Evolutionary conservation across 2,888 invertebrate genomes (phyloP).

Genomic region (Ypsolopha scabrella): DNA sequence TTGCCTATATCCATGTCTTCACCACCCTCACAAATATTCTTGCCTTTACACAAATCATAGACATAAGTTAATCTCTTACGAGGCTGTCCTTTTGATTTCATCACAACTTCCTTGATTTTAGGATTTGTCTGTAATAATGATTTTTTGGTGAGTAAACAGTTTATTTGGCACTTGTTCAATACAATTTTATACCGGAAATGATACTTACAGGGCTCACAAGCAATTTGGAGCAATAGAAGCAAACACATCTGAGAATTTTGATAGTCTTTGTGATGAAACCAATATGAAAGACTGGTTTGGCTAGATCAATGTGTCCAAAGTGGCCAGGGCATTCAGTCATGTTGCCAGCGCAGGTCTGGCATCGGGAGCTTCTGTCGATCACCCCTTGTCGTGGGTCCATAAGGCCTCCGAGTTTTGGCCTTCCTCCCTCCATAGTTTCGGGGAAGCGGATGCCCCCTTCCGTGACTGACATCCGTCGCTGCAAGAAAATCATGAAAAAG

Average conservation of each 20-base stretch:
- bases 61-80: conserved; percentile 94
- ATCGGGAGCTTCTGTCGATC: conserved; percentile 92
- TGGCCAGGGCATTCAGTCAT: conserved; percentile 99
- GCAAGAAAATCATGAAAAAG: conserved; percentile 26
- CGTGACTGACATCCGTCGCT: conserved; percentile 98
- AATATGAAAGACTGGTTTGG: conserved; percentile 98
- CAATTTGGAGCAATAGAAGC: conserved; percentile 98
- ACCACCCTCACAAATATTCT: conserved; percentile 98
- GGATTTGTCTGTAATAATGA: conserved; percentile 78
- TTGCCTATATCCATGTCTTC: conserved; percentile 96
- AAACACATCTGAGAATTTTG: conserved; percentile 97
- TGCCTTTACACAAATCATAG: conserved; percentile 98
- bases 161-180: not conserved
- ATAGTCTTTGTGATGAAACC: conserved; percentile 98
- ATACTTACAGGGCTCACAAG: conserved; percentile 91
- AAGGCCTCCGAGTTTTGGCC: conserved; percentile 96
- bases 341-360: conserved; percentile 97
- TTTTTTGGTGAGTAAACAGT: not conserved
- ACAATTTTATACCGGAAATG: conserved; percentile 8
- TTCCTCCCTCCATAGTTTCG: conserved; percentile 98
- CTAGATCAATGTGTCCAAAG: conserved; percentile 98
- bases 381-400: conserved; percentile 99
- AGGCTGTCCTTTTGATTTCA: conserved; percentile 97
- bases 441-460: conserved; percentile 97
- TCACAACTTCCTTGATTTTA: conserved; percentile 93